Conservation (phyloP, 2,797 vertebrate genomes). For the Gymnopithys bicolor region DNA sequence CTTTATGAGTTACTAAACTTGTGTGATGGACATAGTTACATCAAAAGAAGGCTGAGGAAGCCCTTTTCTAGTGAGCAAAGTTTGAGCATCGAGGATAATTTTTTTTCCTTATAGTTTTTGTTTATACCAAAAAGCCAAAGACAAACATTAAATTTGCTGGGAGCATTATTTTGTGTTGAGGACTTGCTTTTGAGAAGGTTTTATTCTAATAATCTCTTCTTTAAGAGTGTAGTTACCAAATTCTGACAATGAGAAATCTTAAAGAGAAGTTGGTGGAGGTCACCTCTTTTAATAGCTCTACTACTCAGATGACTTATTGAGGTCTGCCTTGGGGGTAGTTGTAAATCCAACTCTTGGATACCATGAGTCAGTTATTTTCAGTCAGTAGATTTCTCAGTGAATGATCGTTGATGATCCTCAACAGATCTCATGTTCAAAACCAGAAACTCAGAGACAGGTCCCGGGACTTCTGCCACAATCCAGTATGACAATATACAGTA, state of each 20-base stretch:
- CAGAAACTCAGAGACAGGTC: background rate
- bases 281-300: background rate
- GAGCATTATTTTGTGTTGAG: background rate
- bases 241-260: background rate
- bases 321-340: background rate
- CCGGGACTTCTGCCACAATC: background rate
- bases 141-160: accelerated
- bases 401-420: background rate
- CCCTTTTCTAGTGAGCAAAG: background rate
- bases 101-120: background rate
- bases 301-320: background rate
- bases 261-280: background rate
- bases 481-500: background rate
- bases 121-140: background rate
- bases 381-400: background rate
- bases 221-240: background rate
- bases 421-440: background rate
- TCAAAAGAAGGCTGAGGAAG: background rate
- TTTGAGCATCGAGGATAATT: background rate
- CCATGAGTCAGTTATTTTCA: background rate
- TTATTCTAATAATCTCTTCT: background rate
- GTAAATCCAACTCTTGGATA: background rate
- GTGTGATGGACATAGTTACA: background rate
- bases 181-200: background rate
- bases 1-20: background rate